These are phyloP conservation scores for Gonocerus acuteangulatus DNA, from an alignment of 2,888 invertebrate genomes.

Conservation along the genomic window DNA sequence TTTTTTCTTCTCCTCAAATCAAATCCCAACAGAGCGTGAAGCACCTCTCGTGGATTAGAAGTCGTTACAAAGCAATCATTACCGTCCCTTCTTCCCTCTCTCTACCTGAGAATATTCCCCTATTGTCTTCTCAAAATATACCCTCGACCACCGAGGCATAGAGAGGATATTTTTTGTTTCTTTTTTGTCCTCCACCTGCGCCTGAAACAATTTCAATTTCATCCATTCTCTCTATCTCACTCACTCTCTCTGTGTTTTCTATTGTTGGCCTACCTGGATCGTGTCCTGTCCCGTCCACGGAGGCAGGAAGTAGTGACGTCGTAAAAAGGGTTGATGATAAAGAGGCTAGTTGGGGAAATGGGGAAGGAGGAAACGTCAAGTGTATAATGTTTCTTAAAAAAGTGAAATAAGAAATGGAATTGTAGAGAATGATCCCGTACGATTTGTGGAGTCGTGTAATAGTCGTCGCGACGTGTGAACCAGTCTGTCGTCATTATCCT, in stretches of 20 bases:
- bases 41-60: conserved; percentile 4
- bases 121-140: conserved; percentile 19
- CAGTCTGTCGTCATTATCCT: neutral
- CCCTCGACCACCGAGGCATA: neutral
- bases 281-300: neutral
- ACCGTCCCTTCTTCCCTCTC: neutral
- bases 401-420: neutral
- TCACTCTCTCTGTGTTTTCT: neutral
- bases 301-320: conserved; percentile 8
- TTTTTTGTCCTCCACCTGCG: neutral
- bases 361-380: neutral
- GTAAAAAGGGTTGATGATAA: neutral
- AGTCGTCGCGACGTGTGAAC: neutral
- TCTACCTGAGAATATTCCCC: conserved; percentile 19
- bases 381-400: neutral
- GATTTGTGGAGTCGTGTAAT: conserved; percentile 11
- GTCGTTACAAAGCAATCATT: conserved; percentile 25
- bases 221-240: neutral
- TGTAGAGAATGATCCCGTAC: neutral
- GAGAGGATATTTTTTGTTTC: neutral
- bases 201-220: conserved; percentile 9
- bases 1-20: neutral
- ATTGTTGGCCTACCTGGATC: neutral
- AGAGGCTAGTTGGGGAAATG: neutral
- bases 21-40: conserved; percentile 2